Conservation (phyloP, 1,140 invertebrate species). For the Liolophura sinensis region DNA sequence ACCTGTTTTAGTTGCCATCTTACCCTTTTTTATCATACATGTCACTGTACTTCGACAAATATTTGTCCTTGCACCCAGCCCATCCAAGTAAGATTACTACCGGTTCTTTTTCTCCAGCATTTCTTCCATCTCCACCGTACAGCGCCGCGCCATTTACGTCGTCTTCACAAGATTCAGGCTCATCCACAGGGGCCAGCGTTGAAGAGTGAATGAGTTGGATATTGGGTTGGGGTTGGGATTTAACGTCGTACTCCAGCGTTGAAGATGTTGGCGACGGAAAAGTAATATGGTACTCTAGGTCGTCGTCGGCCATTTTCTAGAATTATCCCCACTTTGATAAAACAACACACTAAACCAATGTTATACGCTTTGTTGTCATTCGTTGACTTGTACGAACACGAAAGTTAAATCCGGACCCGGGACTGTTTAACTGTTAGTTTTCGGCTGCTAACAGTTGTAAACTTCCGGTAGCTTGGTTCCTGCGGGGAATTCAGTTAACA, state of each 20-base stretch:
- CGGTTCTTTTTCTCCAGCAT: slow-evolving; percentile 51
- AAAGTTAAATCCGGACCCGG: too few species aligned
- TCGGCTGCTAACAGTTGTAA: too few species aligned
- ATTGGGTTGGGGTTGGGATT: too few species aligned
- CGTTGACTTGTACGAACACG: too few species aligned
- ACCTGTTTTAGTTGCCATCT: slow-evolving; percentile 23
- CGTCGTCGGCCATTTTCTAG: slow-evolving; percentile 31
- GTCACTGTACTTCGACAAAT: slow-evolving; percentile 76
- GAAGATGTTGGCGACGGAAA: slow-evolving; percentile 28
- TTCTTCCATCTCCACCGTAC: slow-evolving; percentile 7
- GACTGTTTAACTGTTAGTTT: too few species aligned
- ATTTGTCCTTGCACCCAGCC: slow-evolving; percentile 77
- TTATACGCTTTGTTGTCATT: too few species aligned
- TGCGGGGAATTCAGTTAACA: too few species aligned
- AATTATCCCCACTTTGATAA: too few species aligned
- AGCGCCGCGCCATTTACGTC: slow-evolving; percentile 13
- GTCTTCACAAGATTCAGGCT: slow-evolving; percentile 8
- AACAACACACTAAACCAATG: too few species aligned
- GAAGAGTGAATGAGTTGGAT: too few species aligned
- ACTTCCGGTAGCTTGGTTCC: too few species aligned
- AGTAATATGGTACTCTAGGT: slow-evolving; percentile 40
- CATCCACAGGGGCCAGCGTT: slow-evolving; percentile 2
- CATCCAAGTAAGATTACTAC: slow-evolving; percentile 77
- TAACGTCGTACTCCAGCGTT: too few species aligned
- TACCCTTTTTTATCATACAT: slow-evolving; percentile 78